A percentile compares a stretch with the other conserved stretches of the same genome.
These are phyloP conservation scores for Pyrrhopygopsis socrates DNA, from an alignment of 2,888 invertebrate genomes.

Conservation along the genomic window DNA sequence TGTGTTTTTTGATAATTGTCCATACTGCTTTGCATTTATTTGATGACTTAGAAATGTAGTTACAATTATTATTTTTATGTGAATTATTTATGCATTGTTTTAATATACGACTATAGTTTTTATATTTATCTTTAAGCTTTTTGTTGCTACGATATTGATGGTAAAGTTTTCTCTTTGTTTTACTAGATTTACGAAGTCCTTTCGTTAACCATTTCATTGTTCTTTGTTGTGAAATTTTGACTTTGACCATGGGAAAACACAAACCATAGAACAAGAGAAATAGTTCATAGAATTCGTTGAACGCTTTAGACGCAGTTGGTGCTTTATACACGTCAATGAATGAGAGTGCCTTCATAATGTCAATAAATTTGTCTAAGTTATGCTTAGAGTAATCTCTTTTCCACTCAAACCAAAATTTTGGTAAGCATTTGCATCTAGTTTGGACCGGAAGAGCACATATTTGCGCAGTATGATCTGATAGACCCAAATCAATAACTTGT, in stretches of 20 bases:
- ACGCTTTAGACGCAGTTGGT: neutral
- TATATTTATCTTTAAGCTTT: no score
- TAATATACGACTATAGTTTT: neutral
- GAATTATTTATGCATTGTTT: slow-evolving; percentile 21
- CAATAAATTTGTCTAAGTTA: no score
- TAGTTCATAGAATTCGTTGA: neutral
- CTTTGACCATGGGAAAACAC: neutral
- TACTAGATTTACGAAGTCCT: neutral
- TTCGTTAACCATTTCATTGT: neutral
- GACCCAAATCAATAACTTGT: no score
- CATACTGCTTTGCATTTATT: slow-evolving; percentile 26
- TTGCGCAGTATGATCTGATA: no score
- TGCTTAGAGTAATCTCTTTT: no score
- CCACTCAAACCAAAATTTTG: no score
- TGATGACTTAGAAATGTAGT: no score
- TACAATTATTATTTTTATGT: no score
- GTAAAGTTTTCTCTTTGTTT: neutral
- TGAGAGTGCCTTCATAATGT: no score
- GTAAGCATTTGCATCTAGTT: no score
- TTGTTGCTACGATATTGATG: no score
- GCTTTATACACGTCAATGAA: neutral
- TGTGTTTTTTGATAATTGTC: slow-evolving; percentile 7
- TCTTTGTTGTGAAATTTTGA: neutral
- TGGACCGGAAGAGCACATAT: no score
- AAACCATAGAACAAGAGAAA: neutral